Evolutionary conservation across 2,113 vertebrate genomes (phyloP).

Genomic region (Varanus salvator): DNA sequence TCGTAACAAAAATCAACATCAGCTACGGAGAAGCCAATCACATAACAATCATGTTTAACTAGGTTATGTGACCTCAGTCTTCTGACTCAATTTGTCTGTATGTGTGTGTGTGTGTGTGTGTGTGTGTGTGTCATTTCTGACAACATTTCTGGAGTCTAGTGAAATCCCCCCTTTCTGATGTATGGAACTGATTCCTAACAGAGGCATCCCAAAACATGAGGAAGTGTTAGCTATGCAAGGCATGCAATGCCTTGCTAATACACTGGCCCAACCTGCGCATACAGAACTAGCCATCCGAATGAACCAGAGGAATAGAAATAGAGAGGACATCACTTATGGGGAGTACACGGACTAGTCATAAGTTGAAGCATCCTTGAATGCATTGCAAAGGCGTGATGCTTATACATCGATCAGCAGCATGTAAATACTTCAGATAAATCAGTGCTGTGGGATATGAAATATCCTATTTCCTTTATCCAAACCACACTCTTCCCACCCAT

Average conservation of each 20-base stretch:
- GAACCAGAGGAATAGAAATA: background rate
- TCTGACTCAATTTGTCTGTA: background rate
- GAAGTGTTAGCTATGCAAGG: background rate
- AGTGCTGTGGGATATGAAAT: background rate
- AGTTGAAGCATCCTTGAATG: background rate
- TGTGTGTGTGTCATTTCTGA: background rate
- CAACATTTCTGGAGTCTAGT: background rate
- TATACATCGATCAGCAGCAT: background rate
- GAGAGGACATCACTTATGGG: background rate
- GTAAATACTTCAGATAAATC: background rate
- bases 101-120: too few relatives aligned
- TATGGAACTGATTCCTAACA: background rate
- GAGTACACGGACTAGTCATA: background rate
- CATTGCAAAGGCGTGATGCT: background rate
- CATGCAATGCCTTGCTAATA: background rate
- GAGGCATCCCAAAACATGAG: background rate
- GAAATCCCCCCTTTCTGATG: background rate
- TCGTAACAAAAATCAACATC: background rate
- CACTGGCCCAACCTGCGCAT: too few relatives aligned
- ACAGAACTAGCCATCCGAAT: background rate
- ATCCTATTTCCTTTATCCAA: background rate
- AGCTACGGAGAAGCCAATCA: background rate
- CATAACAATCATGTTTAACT: background rate
- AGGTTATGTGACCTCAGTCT: background rate
- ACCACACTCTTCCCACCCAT: background rate